A percentile compares a stretch with the other conserved stretches of the same genome.
Evolutionary conservation across 2,888 invertebrate genomes (phyloP).

Genomic region (Ernsta delagoae): DNA sequence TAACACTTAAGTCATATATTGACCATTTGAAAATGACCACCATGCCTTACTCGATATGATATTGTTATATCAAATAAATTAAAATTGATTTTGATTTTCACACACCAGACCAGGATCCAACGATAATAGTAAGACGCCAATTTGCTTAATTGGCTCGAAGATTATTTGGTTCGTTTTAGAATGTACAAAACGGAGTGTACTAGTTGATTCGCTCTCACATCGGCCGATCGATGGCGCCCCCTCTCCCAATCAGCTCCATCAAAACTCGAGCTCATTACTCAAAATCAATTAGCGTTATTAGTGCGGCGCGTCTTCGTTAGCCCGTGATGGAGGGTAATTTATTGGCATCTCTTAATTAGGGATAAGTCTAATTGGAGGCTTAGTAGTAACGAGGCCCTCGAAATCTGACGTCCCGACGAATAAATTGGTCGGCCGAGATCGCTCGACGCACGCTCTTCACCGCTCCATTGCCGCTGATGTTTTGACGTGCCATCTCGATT

Average conservation of each 20-base stretch:
- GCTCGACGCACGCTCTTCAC: conserved; percentile 62
- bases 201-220: conserved; percentile 27
- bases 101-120: neutral
- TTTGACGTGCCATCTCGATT: conserved; percentile 61
- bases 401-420: conserved; percentile 84
- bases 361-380: conserved; percentile 86
- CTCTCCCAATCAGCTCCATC: conserved; percentile 78
- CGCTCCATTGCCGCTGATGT: conserved; percentile 69
- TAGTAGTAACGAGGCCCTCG: conserved; percentile 85
- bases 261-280: conserved; percentile 84
- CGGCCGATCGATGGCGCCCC: conserved; percentile 64
- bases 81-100: too few relatives aligned
- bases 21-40: too few relatives aligned
- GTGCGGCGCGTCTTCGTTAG: conserved; percentile 85
- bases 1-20: neutral
- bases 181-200: conserved; percentile 18
- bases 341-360: conserved; percentile 86
- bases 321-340: conserved; percentile 86
- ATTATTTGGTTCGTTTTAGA: conserved; percentile 20
- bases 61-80: too few relatives aligned
- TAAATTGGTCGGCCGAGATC: conserved; percentile 78
- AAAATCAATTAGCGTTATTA: conserved; percentile 85
- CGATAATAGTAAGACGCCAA: conserved; percentile 21
- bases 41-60: too few relatives aligned
- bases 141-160: conserved; percentile 25